Evolutionary conservation across 1,140 invertebrate genomes (phyloP), one percentile per base, ranked within the genome.

Genomic region (Trichoplusia ni): DNA sequence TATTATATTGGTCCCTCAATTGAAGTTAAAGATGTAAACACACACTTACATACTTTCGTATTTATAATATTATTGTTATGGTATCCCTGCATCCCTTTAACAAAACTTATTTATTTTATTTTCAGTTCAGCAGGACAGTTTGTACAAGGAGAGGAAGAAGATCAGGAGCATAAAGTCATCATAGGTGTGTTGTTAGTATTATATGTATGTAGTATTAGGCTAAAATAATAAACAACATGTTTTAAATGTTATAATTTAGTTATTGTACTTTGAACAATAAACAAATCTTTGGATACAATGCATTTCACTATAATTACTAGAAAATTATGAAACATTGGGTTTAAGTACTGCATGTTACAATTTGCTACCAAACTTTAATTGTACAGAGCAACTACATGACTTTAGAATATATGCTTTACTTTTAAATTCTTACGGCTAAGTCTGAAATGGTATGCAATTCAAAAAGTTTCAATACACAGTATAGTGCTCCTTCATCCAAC

Each of bases 71-170:
- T n/a, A n/a, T n/a, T n/a, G n/a, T n/a, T n/a, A n/a, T n/a, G n/a
- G n/a, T n/a, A n/a, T n/a, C n/a, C n/a, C n/a, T n/a, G n/a, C n/a
- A n/a, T n/a, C n/a, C n/a, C n/a, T n/a, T n/a, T n/a, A n/a, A 2
- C 7, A 31, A 31, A 0, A 31, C 14, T 14, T 11, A 4, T 23
- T 53, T 27, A 14, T 62, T 44, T 59, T 42, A 59, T 65, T 94
- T 94, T 69, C 90, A 95, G 94, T 95, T 68, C 93, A 93, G 90
- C 54, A 91, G 65, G 81, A 91, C 21, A 91, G 91, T 11, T 58
- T 95, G 0, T 95, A 95, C 68, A 92, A 89, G 64, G 95, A 95
- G 72, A 87, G 82, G 62, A 95, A 93, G 82, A 94, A 93, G 84
- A 90, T 95, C 37, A 91, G 92, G 64, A 95, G 94, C 64, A 71